These are phyloP conservation scores for Leucosticte australis DNA, from an alignment of 2,113 vertebrate species.

Conservation along the genomic window DNA sequence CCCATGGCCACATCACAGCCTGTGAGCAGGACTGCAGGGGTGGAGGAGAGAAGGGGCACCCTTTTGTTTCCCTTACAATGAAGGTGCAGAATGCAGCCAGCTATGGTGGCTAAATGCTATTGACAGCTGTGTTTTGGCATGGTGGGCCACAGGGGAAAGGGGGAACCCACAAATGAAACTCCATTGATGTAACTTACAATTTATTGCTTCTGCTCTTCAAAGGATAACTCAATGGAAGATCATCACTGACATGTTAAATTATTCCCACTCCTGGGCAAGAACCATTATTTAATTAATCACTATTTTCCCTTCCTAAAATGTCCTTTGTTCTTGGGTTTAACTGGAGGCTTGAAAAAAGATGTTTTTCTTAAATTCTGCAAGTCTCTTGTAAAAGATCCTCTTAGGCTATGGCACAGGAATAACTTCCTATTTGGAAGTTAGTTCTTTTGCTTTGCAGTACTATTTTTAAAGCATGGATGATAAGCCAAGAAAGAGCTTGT, in stretches of 20 bases:
- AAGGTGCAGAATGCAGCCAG: neutral
- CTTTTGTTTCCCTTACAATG: neutral
- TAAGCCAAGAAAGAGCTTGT: neutral
- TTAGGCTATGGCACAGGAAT: neutral
- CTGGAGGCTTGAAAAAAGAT: neutral
- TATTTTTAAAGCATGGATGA: neutral
- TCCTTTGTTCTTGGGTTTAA: conserved; percentile 29
- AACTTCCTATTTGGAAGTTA: neutral
- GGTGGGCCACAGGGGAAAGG: neutral
- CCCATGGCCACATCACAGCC: conserved; percentile 23
- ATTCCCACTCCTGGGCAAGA: neutral
- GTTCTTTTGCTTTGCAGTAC: neutral
- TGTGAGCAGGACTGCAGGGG: conserved; percentile 3
- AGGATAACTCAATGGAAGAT: conserved; percentile 18
- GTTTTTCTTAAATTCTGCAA: neutral
- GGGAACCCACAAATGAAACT: neutral
- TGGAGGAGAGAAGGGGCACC: neutral
- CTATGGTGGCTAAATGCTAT: neutral
- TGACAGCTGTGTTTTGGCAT: neutral
- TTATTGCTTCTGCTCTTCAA: conserved; percentile 3
- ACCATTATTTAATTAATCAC: conserved; percentile 16
- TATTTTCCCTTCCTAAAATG: conserved; percentile 1
- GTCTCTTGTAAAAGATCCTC: neutral
- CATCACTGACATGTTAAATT: conserved; percentile 17
- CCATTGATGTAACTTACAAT: neutral